Evolutionary conservation across 2,113 vertebrate genomes (phyloP).

Genomic region (Kobus ellipsiprymnus): DNA sequence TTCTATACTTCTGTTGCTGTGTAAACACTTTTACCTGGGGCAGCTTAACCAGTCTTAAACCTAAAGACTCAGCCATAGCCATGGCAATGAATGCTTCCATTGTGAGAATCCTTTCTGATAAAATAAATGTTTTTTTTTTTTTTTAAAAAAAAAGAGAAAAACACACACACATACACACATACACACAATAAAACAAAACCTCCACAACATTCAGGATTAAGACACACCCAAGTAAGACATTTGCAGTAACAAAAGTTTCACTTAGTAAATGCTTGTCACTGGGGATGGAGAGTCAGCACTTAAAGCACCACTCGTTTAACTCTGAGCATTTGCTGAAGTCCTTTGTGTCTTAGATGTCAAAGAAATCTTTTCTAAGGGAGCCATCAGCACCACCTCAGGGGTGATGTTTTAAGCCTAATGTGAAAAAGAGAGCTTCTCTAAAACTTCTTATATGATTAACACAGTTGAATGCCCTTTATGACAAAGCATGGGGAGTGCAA

Average conservation of each 20-base stretch:
- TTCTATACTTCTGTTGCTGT: constrained; percentile 50
- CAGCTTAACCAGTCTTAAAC: constrained; percentile 66
- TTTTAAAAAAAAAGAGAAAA: neutral
- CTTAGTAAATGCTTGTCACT: constrained; percentile 55
- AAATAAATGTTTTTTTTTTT: constrained; percentile 49
- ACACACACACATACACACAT: neutral
- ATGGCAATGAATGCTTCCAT: constrained; percentile 65
- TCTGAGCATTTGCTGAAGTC: constrained; percentile 46
- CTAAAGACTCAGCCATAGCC: constrained; percentile 46
- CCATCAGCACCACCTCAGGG: constrained; percentile 62
- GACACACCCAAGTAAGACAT: constrained; percentile 70
- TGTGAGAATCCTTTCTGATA: constrained; percentile 68
- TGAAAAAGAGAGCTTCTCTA: constrained; percentile 56
- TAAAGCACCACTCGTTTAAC: constrained; percentile 38
- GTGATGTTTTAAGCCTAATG: constrained; percentile 68
- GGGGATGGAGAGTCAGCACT: constrained; percentile 36
- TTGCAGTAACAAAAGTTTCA: constrained; percentile 61
- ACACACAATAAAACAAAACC: constrained; percentile 57
- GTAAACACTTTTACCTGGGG: constrained; percentile 67
- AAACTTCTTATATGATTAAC: constrained; percentile 69
- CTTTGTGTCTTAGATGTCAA: constrained; percentile 68
- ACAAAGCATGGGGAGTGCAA: constrained; percentile 61
- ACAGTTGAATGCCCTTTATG: constrained; percentile 56
- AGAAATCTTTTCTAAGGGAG: constrained; percentile 67
- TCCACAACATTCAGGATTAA: constrained; percentile 56